Conservation (phyloP, 2,113 vertebrate species). For the Polyodon spathula region DNA sequence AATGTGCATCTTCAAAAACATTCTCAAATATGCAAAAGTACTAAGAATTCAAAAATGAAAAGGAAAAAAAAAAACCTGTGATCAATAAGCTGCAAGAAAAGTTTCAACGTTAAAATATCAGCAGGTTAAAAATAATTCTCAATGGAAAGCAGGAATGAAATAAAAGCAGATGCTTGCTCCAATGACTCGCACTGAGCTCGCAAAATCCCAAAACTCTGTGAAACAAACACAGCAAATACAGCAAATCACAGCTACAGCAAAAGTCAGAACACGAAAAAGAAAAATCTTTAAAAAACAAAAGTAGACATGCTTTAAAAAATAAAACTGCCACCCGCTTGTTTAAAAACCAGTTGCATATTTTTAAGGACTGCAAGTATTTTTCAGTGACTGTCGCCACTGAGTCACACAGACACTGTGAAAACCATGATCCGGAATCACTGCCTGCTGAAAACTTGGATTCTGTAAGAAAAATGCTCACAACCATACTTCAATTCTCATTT, state of each 20-base stretch:
- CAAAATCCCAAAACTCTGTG: conserved; percentile 60
- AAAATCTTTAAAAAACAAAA: conserved; percentile 64
- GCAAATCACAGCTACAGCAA: conserved; percentile 50
- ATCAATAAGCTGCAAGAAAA: conserved; percentile 83
- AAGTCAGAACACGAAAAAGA: conserved; percentile 44
- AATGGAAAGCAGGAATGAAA: conserved; percentile 38
- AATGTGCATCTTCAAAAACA: conserved; percentile 57
- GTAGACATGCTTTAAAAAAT: conserved; percentile 65
- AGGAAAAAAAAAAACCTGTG: conserved; percentile 51
- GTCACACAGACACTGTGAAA: conserved; percentile 65
- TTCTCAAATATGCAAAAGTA: conserved; percentile 59
- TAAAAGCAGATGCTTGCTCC: conserved; percentile 53
- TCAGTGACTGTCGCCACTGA: conserved; percentile 53
- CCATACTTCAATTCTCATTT: conserved; percentile 69
- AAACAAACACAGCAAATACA: conserved; percentile 51
- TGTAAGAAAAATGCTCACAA: conserved; percentile 76
- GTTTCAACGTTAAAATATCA: conserved; percentile 77
- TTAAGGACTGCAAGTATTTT: conserved; percentile 69
- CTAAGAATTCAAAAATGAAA: conserved; percentile 43
- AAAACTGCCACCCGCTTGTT: conserved; percentile 43
- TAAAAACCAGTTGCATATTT: conserved; percentile 77
- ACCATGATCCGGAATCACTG: conserved; percentile 61
- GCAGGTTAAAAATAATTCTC: conserved; percentile 31
- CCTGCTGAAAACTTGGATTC: conserved; percentile 92
- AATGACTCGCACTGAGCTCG: conserved; percentile 48